These are phyloP conservation scores for Drymonia ruficornis DNA, from an alignment of 2,888 invertebrate genomes.

Conservation along the genomic window DNA sequence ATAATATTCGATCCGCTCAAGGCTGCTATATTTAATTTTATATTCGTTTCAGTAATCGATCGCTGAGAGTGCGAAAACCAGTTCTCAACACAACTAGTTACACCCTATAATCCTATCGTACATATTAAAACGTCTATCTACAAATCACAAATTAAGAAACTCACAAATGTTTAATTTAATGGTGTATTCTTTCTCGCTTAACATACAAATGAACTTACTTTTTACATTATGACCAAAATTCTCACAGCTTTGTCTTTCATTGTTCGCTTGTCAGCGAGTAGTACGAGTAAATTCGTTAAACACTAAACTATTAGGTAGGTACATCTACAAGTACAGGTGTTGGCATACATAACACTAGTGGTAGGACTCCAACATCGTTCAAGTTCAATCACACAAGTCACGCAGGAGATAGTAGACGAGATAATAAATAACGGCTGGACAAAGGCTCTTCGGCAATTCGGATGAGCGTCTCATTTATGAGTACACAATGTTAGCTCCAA, in stretches of 20 bases:
- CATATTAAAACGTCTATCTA: conserved; percentile 52
- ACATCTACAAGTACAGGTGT: conserved; percentile 63
- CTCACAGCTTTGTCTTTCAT: conserved; percentile 86
- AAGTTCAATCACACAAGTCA: conserved; percentile 35
- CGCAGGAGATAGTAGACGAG: conserved; percentile 23
- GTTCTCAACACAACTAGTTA: conserved; percentile 32
- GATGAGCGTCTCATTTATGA: conserved; percentile 18
- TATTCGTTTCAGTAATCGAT: conserved; percentile 35
- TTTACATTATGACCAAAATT: conserved; percentile 82
- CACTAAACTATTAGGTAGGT: conserved; percentile 69
- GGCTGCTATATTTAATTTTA: conserved; percentile 13
- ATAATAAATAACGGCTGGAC: conserved; percentile 37
- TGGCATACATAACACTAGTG: conserved; percentile 52
- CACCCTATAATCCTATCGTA: conserved; percentile 37
- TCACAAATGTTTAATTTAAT: conserved; percentile 49
- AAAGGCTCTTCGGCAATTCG: conserved; percentile 13
- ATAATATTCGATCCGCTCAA: conserved; percentile 1
- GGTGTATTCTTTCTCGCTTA: conserved; percentile 65
- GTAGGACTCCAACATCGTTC: conserved; percentile 43
- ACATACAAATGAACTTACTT: conserved; percentile 76
- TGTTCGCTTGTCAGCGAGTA: conserved; percentile 78
- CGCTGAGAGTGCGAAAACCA: conserved; percentile 15
- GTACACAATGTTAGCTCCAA: conserved; percentile 14
- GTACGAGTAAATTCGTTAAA: conserved; percentile 81
- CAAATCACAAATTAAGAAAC: conserved; percentile 39